phyloP scores from a whole-genome alignment of 2,888 invertebrate species.

The Cheilosia impressa region DNA sequence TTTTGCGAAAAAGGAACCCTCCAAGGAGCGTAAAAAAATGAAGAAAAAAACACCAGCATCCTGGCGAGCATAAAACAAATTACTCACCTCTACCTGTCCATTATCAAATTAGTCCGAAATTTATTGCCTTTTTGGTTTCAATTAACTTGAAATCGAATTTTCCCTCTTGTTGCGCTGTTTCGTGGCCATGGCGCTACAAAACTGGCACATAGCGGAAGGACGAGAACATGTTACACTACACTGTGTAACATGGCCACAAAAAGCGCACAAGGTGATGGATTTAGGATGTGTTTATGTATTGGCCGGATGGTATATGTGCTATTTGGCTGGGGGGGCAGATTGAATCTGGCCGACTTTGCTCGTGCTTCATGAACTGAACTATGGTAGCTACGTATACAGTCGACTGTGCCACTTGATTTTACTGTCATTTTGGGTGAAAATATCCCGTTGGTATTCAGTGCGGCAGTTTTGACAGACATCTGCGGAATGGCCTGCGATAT shows the following conservation, averaged over 20 bases:
- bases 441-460: constrained; percentile 59
- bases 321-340: constrained; percentile 23
- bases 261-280: constrained; percentile 63
- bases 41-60: constrained; percentile 1
- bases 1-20: constrained; percentile 29
- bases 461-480: constrained; percentile 68
- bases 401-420: constrained; percentile 49
- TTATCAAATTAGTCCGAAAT: constrained; percentile 74
- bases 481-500: constrained; percentile 61
- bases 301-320: constrained; percentile 28
- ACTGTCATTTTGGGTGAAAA: constrained; percentile 36
- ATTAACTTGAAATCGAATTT: constrained; percentile 74
- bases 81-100: constrained; percentile 75
- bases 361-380: neutral
- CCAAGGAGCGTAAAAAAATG: constrained; percentile 40
- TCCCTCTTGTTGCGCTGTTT: constrained; percentile 47
- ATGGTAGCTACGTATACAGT: neutral
- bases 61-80: constrained; percentile 62
- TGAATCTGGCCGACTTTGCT: constrained; percentile 24
- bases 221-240: constrained; percentile 19
- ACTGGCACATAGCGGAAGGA: neutral
- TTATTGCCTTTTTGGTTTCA: constrained; percentile 75
- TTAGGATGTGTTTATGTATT: constrained; percentile 66
- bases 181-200: neutral
- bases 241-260: constrained; percentile 44